phyloP scores from a whole-genome alignment of 2,113 vertebrate genomes.

The Megalops atlanticus region DNA sequence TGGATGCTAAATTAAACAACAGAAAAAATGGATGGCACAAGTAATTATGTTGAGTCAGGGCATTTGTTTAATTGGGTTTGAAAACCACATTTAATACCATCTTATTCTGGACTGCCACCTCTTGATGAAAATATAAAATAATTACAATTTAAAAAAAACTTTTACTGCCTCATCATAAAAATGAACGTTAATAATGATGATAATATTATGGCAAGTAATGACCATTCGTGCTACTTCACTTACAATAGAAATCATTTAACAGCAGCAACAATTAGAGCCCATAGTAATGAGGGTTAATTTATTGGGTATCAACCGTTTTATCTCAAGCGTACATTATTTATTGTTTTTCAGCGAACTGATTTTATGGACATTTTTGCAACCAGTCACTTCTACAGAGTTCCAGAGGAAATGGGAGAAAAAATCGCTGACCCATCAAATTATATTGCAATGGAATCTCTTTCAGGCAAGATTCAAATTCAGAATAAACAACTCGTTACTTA shows the following conservation, averaged over 20 bases:
- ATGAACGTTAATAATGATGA: not conserved
- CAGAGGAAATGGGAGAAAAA: too few species aligned
- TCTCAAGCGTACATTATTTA: not conserved
- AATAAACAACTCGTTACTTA: constrained; percentile 8
- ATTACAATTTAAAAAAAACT: too few species aligned
- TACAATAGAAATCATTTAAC: not conserved
- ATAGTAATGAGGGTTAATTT: not conserved
- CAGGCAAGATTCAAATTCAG: not conserved
- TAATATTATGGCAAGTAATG: not conserved
- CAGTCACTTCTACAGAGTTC: too few species aligned
- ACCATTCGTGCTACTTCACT: not conserved
- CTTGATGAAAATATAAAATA: not conserved
- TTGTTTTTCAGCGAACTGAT: not conserved
- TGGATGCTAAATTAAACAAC: too few species aligned
- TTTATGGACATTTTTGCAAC: too few species aligned
- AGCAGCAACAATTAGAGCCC: not conserved
- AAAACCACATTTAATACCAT: not conserved
- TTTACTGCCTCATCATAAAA: not conserved
- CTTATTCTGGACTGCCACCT: not conserved
- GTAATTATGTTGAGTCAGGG: not conserved
- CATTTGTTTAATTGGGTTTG: not conserved
- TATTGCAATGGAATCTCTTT: not conserved
- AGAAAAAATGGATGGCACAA: too few species aligned
- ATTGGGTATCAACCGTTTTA: not conserved
- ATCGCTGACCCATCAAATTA: constrained; percentile 1